These are phyloP conservation scores for Oedothorax gibbosus DNA, from an alignment of 1,140 invertebrate species.

Conservation along the genomic window DNA sequence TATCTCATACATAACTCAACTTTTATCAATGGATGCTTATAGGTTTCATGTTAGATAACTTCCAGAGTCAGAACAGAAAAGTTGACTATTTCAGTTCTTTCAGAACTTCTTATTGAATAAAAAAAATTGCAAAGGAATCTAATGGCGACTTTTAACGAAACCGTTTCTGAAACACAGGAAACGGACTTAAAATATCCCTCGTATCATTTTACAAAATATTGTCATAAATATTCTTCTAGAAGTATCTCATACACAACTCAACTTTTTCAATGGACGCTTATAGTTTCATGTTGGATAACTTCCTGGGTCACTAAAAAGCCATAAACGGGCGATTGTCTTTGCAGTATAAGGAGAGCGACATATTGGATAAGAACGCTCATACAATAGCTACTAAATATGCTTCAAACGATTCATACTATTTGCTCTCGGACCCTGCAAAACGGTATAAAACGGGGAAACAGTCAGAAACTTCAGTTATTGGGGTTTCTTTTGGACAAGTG, in stretches of 20 bases:
- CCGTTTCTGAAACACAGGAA: neutral
- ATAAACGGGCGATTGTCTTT: slow-evolving; percentile 38
- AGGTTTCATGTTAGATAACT: slow-evolving; percentile 41
- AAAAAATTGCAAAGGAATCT: too few species aligned
- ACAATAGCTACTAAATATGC: slow-evolving; percentile 47
- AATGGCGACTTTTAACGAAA: too few species aligned
- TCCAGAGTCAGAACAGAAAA: slow-evolving; percentile 37
- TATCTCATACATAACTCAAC: neutral
- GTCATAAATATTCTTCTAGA: neutral
- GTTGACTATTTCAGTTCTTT: too few species aligned
- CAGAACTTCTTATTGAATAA: too few species aligned
- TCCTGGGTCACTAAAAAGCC: slow-evolving; percentile 37
- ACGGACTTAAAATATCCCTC: neutral
- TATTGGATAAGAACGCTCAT: neutral
- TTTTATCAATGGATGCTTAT: slow-evolving; percentile 18
- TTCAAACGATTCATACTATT: slow-evolving; percentile 32
- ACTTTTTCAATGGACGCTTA: slow-evolving; percentile 7
- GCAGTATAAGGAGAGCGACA: neutral
- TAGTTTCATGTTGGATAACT: slow-evolving; percentile 37
- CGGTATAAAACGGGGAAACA: slow-evolving; percentile 43
- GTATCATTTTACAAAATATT: too few species aligned
- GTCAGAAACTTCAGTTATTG: neutral
- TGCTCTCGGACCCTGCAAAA: slow-evolving; percentile 36
- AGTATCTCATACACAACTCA: slow-evolving; percentile 4
- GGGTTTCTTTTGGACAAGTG: neutral